Evolutionary conservation across 2,888 invertebrate species (phyloP).

Genomic region (Cheilosia urbana): DNA sequence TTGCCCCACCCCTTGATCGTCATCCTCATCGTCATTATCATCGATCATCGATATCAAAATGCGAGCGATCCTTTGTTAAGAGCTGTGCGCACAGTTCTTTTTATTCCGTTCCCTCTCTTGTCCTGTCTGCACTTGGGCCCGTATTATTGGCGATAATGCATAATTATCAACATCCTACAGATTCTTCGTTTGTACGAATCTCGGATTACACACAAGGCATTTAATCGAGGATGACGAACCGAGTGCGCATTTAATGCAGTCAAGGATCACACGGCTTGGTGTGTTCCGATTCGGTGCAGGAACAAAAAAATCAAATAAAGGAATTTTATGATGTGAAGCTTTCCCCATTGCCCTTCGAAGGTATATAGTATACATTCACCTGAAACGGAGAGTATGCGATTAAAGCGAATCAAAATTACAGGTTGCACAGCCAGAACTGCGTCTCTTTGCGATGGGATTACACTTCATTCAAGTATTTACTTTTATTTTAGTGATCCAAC

Average conservation of each 20-base stretch:
- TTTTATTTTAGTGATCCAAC: background rate
- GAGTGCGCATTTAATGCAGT: conserved; percentile 33
- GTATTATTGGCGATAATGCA: conserved; percentile 50
- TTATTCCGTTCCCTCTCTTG: background rate
- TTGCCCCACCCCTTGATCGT: background rate
- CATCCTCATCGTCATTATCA: conserved; percentile 22
- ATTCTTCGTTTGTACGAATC: conserved; percentile 37
- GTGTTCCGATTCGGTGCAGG: no score
- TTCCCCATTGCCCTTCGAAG: background rate
- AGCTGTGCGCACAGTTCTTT: background rate
- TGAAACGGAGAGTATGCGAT: conserved; percentile 16
- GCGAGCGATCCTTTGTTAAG: conserved; percentile 40
- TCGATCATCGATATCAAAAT: conserved; percentile 41
- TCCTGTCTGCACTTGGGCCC: conserved; percentile 22
- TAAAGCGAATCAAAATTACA: conserved; percentile 52
- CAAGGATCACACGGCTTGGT: conserved; percentile 15
- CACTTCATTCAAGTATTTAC: conserved; percentile 17
- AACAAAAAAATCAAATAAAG: background rate
- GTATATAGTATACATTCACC: background rate
- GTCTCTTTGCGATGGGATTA: conserved; percentile 15
- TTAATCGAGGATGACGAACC: conserved; percentile 39
- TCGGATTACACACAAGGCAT: conserved; percentile 52
- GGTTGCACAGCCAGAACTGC: conserved; percentile 18
- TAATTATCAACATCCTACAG: conserved; percentile 59
- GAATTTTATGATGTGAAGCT: conserved; percentile 24